Conservation (phyloP, 2,888 invertebrate species). For the Leptopilina drosophilae region DNA sequence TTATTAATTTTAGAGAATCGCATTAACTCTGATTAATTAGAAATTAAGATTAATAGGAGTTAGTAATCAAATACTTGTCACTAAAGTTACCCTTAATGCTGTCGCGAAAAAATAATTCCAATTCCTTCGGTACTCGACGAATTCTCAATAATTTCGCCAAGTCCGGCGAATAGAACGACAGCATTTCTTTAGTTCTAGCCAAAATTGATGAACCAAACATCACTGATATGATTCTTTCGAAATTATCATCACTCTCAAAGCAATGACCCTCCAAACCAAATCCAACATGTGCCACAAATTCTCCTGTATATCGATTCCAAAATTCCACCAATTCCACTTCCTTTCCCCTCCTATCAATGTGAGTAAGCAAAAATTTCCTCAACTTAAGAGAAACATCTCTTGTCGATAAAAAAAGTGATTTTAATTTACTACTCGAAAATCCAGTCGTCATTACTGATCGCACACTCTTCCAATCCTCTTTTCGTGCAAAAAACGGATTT, state of each 20-base stretch:
- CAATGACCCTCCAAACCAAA: conserved; percentile 59
- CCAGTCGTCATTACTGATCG: conserved; percentile 46
- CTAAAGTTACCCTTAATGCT: background rate
- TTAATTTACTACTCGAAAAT: conserved; percentile 48
- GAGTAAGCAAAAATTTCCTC: conserved; percentile 25
- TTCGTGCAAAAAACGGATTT: conserved; percentile 62
- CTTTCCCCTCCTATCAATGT: background rate
- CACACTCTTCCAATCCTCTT: conserved; percentile 57
- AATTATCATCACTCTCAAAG: conserved; percentile 48
- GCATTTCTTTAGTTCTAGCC: background rate
- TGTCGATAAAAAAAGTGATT: conserved; percentile 22
- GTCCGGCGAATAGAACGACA: conserved; percentile 4
- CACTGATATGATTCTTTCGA: conserved; percentile 48
- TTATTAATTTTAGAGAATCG: too few species aligned
- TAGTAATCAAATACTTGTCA: too few species aligned
- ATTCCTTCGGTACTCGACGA: conserved; percentile 7
- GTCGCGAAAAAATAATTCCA: conserved; percentile 11
- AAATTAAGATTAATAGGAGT: too few species aligned
- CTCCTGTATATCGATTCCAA: conserved; percentile 54
- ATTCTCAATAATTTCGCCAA: conserved; percentile 18
- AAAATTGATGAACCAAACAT: conserved; percentile 32
- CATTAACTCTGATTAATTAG: too few species aligned
- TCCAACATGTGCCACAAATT: conserved; percentile 53
- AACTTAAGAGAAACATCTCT: conserved; percentile 42
- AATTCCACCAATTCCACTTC: conserved; percentile 62